phyloP scores from a whole-genome alignment of 2,888 invertebrate genomes.

The Drosophila infuscata region DNA sequence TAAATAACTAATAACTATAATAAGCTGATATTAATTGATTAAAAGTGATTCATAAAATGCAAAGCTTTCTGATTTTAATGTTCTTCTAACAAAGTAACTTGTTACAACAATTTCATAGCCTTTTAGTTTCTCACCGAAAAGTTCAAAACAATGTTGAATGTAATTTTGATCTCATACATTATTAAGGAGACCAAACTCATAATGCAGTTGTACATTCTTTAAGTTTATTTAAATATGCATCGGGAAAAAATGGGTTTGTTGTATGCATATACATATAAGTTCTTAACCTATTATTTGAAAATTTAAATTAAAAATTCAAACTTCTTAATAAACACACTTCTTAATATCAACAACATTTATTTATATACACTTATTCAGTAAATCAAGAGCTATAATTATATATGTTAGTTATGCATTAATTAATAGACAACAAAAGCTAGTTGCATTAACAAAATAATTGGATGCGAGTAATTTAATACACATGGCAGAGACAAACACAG shows the following conservation, averaged over 20 bases:
- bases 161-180: background rate
- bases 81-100: background rate
- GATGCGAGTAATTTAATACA: conserved; percentile 15
- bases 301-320: background rate
- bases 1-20: background rate
- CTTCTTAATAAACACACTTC: background rate
- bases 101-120: background rate
- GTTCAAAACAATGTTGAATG: background rate
- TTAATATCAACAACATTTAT: background rate
- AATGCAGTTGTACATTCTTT: background rate
- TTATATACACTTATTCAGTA: background rate
- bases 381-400: background rate
- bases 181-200: background rate
- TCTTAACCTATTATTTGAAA: background rate
- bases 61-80: background rate
- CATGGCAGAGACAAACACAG: conserved; percentile 4
- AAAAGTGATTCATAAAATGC: background rate
- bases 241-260: background rate
- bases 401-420: background rate
- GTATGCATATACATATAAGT: background rate
- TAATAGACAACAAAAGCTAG: background rate
- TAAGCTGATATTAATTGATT: background rate
- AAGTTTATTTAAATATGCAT: background rate
- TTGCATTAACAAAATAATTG: conserved; percentile 16
- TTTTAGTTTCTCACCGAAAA: background rate